phyloP scores from a whole-genome alignment of 92 coral and sea anemone species.

The Paramuricea clavata region DNA sequence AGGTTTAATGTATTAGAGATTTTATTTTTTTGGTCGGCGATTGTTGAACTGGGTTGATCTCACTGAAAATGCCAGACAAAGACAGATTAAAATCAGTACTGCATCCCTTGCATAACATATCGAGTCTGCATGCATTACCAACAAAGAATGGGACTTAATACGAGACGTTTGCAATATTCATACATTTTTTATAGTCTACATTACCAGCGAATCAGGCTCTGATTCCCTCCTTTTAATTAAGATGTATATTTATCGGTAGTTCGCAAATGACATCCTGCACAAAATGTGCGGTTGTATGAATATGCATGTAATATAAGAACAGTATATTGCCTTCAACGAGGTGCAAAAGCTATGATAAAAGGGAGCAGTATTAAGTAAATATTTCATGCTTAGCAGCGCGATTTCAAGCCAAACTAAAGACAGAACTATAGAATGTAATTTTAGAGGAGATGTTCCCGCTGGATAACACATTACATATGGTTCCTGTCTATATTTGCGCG shows the following conservation, averaged over 20 bases:
- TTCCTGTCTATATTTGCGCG: background rate
- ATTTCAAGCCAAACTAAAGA: background rate
- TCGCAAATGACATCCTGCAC: background rate
- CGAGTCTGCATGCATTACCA: background rate
- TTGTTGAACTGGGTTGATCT: no score
- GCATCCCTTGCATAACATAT: slow-evolving; percentile 1
- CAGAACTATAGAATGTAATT: background rate
- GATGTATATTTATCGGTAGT: no score
- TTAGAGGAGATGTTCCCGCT: background rate
- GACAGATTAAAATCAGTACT: slow-evolving; percentile 30
- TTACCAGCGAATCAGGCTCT: no score
- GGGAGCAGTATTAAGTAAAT: no score
- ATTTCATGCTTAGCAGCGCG: background rate
- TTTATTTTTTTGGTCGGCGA: no score
- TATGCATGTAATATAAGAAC: no score
- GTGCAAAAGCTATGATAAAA: no score
- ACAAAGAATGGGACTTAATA: background rate
- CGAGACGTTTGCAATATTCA: background rate
- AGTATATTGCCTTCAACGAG: no score
- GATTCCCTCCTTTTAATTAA: no score
- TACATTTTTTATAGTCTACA: no score
- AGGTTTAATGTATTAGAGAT: no score
- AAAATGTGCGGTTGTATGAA: background rate
- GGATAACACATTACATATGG: background rate
- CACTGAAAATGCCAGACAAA: slow-evolving; percentile 24